Conservation (phyloP, 2,797 vertebrate genomes). For the Hyperoplus lanceolatus region DNA sequence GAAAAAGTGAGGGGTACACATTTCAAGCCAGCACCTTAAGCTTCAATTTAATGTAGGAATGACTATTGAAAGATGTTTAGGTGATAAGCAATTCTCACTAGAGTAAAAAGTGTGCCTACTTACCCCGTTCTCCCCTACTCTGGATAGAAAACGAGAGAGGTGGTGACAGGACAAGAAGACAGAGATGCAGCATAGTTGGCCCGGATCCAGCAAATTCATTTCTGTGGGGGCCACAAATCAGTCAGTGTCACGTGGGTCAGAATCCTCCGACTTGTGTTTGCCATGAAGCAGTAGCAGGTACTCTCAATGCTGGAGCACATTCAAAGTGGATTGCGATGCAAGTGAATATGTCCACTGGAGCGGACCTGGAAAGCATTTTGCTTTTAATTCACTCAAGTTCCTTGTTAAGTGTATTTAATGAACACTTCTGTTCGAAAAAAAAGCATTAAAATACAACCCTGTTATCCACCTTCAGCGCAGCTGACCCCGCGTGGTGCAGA, state of each 20-base stretch:
- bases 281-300: constrained; percentile 52
- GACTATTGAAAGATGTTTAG: too few relatives aligned
- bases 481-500: constrained; percentile 64
- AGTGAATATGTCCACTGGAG: constrained; percentile 37
- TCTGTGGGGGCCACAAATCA: constrained; percentile 74
- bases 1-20: too few relatives aligned
- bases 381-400: constrained; percentile 62
- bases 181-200: constrained; percentile 73
- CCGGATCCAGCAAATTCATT: constrained; percentile 72
- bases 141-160: constrained; percentile 57
- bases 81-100: too few relatives aligned
- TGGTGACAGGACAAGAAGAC: constrained; percentile 62
- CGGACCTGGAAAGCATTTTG: constrained; percentile 41
- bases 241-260: constrained; percentile 62
- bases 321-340: constrained; percentile 60
- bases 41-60: too few relatives aligned
- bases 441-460: constrained; percentile 49
- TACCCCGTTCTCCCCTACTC: not conserved
- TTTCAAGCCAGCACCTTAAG: too few relatives aligned
- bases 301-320: constrained; percentile 56
- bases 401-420: constrained; percentile 65
- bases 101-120: too few relatives aligned
- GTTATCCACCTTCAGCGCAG: constrained; percentile 62
- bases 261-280: constrained; percentile 56
- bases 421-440: constrained; percentile 35